Conservation (phyloP, 2,888 invertebrate genomes). For the Drosophila helvetica region DNA sequence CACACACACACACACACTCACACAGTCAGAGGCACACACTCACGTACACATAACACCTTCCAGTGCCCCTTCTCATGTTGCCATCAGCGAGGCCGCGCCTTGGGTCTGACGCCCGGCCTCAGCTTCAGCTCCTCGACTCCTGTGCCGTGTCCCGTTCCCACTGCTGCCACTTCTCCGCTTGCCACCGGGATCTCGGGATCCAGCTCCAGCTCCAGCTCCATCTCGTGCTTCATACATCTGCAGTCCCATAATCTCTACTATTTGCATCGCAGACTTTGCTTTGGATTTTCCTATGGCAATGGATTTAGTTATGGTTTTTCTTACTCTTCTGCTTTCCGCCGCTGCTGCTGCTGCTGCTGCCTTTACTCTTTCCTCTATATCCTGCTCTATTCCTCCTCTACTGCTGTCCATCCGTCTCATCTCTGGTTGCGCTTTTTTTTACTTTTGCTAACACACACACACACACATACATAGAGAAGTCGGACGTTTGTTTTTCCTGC, state of each 20-base stretch:
- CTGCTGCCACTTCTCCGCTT: not conserved
- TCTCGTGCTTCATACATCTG: conserved; percentile 64
- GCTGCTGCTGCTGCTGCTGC: not conserved
- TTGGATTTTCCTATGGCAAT: conserved; percentile 76
- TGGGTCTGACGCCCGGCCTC: conserved; percentile 19
- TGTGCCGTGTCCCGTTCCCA: not conserved
- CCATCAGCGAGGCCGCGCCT: conserved; percentile 30
- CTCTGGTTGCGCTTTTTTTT: conserved; percentile 68
- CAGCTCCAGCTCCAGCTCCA: conserved; percentile 16
- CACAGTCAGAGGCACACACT: conserved; percentile 8
- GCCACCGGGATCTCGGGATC: conserved; percentile 27
- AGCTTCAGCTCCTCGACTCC: conserved; percentile 14
- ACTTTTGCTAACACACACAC: conserved; percentile 11
- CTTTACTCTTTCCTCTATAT: conserved; percentile 1
- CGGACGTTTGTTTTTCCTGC: conserved; percentile 63
- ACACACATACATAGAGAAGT: conserved; percentile 14
- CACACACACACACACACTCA: conserved; percentile 19
- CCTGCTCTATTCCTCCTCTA: conserved; percentile 5
- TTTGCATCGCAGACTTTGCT: conserved; percentile 80
- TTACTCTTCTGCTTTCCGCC: conserved; percentile 55
- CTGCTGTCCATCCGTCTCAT: conserved; percentile 41
- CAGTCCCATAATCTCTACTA: conserved; percentile 76
- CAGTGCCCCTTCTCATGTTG: conserved; percentile 37
- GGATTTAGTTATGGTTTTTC: conserved; percentile 80
- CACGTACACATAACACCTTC: conserved; percentile 50